phyloP scores from a whole-genome alignment of 1,140 invertebrate genomes.

The Neodiprion virginianus region DNA sequence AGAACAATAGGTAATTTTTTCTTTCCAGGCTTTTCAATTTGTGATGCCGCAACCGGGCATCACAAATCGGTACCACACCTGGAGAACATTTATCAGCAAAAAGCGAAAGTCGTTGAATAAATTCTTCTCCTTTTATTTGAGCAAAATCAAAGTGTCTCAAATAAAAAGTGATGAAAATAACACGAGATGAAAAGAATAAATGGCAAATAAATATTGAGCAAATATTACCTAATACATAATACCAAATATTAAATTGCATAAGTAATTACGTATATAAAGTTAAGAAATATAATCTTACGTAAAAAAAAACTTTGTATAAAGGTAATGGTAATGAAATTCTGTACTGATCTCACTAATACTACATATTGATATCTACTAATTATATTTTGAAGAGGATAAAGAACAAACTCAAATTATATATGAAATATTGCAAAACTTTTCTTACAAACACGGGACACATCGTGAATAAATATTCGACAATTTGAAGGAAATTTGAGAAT shows the following conservation, averaged over 20 bases:
- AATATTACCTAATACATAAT: constrained; percentile 37
- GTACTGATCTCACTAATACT: constrained; percentile 54
- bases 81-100: constrained; percentile 43
- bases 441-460: constrained; percentile 42
- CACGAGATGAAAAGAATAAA: constrained; percentile 15
- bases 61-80: constrained; percentile 32
- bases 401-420: constrained; percentile 26
- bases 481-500: constrained; percentile 26
- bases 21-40: constrained; percentile 31
- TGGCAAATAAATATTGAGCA: constrained; percentile 20
- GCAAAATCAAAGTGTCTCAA: constrained; percentile 62
- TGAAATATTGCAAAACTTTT: constrained; percentile 38
- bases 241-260: constrained; percentile 56
- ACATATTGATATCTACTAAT: constrained; percentile 34
- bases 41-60: constrained; percentile 27
- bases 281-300: constrained; percentile 33
- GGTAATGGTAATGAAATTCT: constrained; percentile 48
- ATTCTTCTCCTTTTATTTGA: constrained; percentile 59
- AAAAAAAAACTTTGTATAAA: constrained; percentile 52
- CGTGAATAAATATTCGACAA: constrained; percentile 40
- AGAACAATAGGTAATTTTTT: constrained; percentile 7
- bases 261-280: constrained; percentile 39
- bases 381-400: constrained; percentile 29
- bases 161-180: constrained; percentile 45
- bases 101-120: constrained; percentile 60